phyloP scores from a whole-genome alignment of 2,888 invertebrate genomes.

The Erebia aethiops region DNA sequence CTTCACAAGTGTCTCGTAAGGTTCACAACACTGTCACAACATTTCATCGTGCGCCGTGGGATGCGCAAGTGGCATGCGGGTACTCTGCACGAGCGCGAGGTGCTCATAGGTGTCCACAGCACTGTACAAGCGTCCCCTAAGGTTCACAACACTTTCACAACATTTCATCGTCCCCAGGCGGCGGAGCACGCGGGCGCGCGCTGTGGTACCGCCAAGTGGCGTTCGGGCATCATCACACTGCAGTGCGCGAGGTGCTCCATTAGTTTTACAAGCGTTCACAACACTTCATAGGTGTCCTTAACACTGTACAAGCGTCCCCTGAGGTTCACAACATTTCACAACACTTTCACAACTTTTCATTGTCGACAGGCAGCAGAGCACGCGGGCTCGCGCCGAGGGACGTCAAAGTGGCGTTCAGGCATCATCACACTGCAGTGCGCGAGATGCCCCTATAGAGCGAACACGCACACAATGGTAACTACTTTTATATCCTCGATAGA shows the following conservation, averaged over 20 bases:
- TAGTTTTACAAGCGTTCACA: conserved; percentile 38
- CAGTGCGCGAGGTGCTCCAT: conserved; percentile 71
- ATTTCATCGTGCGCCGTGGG: conserved; percentile 40
- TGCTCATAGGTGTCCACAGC: conserved; percentile 55
- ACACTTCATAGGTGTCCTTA: neutral
- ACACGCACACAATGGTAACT: conserved; percentile 60
- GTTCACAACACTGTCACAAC: neutral
- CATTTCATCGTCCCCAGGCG: no score
- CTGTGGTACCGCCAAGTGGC: conserved; percentile 32
- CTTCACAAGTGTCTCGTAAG: neutral
- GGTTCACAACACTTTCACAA: conserved; percentile 21
- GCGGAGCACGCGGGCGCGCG: no score
- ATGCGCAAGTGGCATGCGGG: conserved; percentile 45
- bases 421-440: conserved; percentile 62
- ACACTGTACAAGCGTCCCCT: neutral
- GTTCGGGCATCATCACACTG: conserved; percentile 46
- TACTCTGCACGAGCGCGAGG: conserved; percentile 63
- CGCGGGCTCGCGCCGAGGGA: conserved; percentile 32
- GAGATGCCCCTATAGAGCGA: conserved; percentile 61
- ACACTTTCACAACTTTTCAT: neutral
- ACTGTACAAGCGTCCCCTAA: no score
- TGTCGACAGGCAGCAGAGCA: conserved; percentile 52
- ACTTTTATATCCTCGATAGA: neutral
- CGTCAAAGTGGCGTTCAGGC: conserved; percentile 33
- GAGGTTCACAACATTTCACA: neutral